Base-by-base conservation (phyloP, 1,140 invertebrate species). In the Drosophila teissieri region DNA sequence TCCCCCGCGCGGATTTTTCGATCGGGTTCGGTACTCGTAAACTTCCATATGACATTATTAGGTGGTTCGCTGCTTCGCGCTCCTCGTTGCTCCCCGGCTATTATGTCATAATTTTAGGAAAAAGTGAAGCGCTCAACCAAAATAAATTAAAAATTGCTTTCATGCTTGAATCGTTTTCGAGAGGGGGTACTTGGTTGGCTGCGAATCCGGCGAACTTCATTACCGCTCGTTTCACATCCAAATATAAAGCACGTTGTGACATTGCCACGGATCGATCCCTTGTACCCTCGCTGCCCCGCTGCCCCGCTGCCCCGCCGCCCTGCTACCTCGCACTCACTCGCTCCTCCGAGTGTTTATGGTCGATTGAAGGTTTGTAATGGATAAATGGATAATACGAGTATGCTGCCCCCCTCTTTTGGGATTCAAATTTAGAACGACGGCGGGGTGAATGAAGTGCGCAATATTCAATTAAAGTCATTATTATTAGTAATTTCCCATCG, bases 91-190 rank as follows among this genome's bases (percentile, higher is more conserved):
- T n/a, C n/a, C n/a, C n/a, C 78, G 58, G 85, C 69, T 83, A 89
- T 89, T 89, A 89, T 89, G 84, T 90, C 84, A 89, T 89, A 89
- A 89, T 89, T 90, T 89, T 89, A 90, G 85, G 77, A 90, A 90
- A 88, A 72, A 72, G 68, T 89, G 53, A 89, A 90, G 78, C 84
- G 84, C 80, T 89, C 69, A 89, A 88, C 84, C 84, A 89, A 89
- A 89, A 84, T 89, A 89, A 89, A 90, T 89, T 90, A 90, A 89
- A 89, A 89, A 89, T 90, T 89, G 84, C 77, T 89, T 89, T 89
- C 84, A 89, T 89, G 84, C 85, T 84, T 89, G 84, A 89, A 89
- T 89, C 74, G 73, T 46, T 78, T n/a, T n/a, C n/a, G n/a, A n/a
- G n/a, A n/a, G n/a, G n/a, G n/a, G n/a, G n/a, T 73, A 62, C 69